A percentile compares a stretch with the other conserved stretches of the same genome.
Evolutionary conservation across 92 coral and sea anemone genomes (phyloP).

Genomic region (Paragorgia papillata): DNA sequence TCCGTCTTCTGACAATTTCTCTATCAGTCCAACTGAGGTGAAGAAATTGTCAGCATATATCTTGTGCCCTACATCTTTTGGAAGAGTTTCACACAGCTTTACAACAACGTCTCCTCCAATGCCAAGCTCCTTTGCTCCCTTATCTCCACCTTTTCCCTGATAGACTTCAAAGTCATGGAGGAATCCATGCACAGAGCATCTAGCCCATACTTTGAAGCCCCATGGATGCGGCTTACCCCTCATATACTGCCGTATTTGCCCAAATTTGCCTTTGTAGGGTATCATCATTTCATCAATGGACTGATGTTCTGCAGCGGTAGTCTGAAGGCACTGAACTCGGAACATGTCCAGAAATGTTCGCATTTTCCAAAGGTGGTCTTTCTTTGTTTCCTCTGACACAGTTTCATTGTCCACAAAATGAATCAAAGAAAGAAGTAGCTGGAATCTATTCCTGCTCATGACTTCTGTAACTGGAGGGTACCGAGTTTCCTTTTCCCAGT

Average conservation of each 20-base stretch:
- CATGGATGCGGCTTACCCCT: too few relatives aligned
- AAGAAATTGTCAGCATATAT: slow-evolving; percentile 19
- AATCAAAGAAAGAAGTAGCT: too few relatives aligned
- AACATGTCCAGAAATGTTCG: slow-evolving; percentile 22
- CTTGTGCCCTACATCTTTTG: not conserved
- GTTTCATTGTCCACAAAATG: too few relatives aligned
- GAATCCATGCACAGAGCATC: not conserved
- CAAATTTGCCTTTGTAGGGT: too few relatives aligned
- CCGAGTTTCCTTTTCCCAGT: slow-evolving; percentile 18
- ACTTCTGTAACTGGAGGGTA: too few relatives aligned
- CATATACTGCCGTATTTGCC: too few relatives aligned
- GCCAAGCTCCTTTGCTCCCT: slow-evolving; percentile 1
- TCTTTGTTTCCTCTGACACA: too few relatives aligned
- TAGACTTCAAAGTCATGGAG: too few relatives aligned
- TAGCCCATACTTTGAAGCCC: slow-evolving; percentile 5
- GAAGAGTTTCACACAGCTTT: slow-evolving; percentile 16
- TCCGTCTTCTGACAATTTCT: slow-evolving; percentile 27
- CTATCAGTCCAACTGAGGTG: not conserved
- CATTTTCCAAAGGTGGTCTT: slow-evolving; percentile 12
- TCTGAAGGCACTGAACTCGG: not conserved
- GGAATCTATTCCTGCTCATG: too few relatives aligned
- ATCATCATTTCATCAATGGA: slow-evolving; percentile 28
- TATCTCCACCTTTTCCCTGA: slow-evolving; percentile 24
- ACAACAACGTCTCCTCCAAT: slow-evolving; percentile 5
- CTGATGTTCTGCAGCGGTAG: not conserved